These are phyloP conservation scores for Pseudomyrmex cubaensis DNA, from an alignment of 1,140 invertebrate genomes.

Conservation along the genomic window DNA sequence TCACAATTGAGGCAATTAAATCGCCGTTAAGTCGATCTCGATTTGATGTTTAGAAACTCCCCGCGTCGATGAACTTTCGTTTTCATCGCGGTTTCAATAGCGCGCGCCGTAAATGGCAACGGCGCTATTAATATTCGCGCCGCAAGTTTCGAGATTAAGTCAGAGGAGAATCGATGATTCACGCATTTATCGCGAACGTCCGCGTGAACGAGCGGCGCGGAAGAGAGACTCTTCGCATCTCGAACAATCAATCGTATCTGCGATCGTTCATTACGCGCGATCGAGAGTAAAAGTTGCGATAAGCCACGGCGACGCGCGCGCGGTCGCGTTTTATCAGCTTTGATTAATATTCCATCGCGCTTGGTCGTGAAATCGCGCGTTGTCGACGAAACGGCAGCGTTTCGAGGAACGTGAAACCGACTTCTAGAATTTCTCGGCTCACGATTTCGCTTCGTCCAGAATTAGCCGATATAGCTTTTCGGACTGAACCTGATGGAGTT, in stretches of 20 bases:
- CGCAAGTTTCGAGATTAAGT: conserved; percentile 43
- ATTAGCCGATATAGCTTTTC: conserved; percentile 1
- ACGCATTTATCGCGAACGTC: conserved; percentile 27
- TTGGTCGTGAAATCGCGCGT: not conserved
- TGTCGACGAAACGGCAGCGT: not conserved
- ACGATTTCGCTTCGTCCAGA: not conserved
- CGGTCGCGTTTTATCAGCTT: conserved; percentile 17
- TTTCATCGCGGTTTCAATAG: conserved; percentile 10
- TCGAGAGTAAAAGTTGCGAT: conserved; percentile 12
- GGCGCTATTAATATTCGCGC: conserved; percentile 39
- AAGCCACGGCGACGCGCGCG: not conserved
- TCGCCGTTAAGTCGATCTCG: conserved; percentile 23
- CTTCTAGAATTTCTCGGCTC: conserved; percentile 8
- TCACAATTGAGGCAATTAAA: conserved; percentile 27
- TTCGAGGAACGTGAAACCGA: conserved; percentile 3
- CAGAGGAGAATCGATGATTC: conserved; percentile 44
- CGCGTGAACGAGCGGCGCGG: not conserved
- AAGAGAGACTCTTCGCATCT: conserved; percentile 1
- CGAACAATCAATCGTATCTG: not conserved
- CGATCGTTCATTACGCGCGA: not conserved
- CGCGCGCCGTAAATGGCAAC: conserved; percentile 12
- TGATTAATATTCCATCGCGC: conserved; percentile 36
- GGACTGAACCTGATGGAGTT: not conserved
- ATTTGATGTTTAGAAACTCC: not conserved
- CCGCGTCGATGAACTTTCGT: conserved; percentile 34